A percentile compares a stretch with the other conserved stretches of the same genome.
Conservation (phyloP, 2,888 invertebrate species). For the Deilephila porcellus region DNA sequence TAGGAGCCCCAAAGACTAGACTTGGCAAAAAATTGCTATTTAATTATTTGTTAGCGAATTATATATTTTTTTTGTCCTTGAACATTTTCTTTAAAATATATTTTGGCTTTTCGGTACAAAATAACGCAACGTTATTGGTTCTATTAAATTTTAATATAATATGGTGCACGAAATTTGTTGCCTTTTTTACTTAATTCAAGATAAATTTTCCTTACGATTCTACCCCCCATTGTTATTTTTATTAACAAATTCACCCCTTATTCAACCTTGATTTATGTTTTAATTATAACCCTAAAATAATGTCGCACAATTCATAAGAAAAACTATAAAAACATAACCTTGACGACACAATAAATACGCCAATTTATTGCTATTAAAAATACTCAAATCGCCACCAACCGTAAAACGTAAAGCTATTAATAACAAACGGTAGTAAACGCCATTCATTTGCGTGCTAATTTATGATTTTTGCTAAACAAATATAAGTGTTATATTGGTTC, state of each 20-base stretch:
- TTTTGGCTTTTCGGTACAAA: not conserved
- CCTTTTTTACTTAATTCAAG: not conserved
- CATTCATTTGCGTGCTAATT: not conserved
- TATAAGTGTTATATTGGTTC: conserved; percentile 5
- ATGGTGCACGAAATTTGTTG: no score
- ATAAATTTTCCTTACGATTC: not conserved
- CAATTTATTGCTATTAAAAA: conserved; percentile 9
- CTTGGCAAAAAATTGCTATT: not conserved
- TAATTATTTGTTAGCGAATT: not conserved
- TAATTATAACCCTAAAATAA: not conserved
- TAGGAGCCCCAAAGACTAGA: conserved; percentile 13
- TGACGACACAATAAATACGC: conserved; percentile 19
- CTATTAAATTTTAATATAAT: no score
- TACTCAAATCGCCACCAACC: not conserved
- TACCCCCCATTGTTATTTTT: conserved; percentile 4
- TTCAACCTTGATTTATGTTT: conserved; percentile 6
- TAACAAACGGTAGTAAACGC: conserved; percentile 6
- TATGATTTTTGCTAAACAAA: conserved; percentile 19
- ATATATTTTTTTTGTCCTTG: not conserved
- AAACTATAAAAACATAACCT: conserved; percentile 16
- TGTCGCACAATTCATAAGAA: conserved; percentile 1
- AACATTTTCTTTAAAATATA: not conserved
- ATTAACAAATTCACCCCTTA: not conserved
- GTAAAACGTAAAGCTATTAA: not conserved
- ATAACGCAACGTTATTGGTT: no score